These are phyloP conservation scores for Celastrina argiolus DNA, from an alignment of 2,888 invertebrate genomes.

Conservation along the genomic window DNA sequence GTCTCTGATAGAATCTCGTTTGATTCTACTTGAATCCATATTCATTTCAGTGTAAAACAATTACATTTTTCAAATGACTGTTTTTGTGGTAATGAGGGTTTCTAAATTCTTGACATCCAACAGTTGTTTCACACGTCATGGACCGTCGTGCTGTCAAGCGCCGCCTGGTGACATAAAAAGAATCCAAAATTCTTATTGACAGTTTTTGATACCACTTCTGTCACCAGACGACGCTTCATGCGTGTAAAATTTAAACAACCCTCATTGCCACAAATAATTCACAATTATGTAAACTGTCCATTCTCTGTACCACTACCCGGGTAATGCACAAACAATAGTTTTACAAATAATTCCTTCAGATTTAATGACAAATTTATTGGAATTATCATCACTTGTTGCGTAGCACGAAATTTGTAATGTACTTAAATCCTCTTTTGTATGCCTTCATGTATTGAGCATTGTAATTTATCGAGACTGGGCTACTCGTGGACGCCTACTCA, in stretches of 20 bases:
- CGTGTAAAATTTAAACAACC: too few species aligned
- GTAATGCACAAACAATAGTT: conserved; percentile 32
- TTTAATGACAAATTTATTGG: conserved; percentile 25
- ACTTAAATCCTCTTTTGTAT: conserved; percentile 30
- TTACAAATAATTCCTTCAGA: background rate
- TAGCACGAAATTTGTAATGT: conserved; percentile 38
- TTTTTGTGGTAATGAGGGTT: too few species aligned
- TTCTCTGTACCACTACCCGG: background rate
- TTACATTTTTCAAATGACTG: background rate
- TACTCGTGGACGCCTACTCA: background rate
- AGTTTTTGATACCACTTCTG: too few species aligned
- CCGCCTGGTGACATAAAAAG: too few species aligned
- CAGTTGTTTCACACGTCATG: too few species aligned
- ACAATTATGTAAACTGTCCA: background rate
- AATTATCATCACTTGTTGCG: conserved; percentile 38
- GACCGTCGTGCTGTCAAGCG: too few species aligned
- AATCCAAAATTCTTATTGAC: too few species aligned
- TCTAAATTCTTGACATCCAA: too few species aligned
- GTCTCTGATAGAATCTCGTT: background rate
- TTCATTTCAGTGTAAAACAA: background rate
- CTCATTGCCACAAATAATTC: too few species aligned
- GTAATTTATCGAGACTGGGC: conserved; percentile 20
- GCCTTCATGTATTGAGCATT: conserved; percentile 8
- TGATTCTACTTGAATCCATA: background rate
- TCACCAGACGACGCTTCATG: too few species aligned